Evolutionary conservation across 2,113 vertebrate species (phyloP).

Genomic region (Xiphias gladius): DNA sequence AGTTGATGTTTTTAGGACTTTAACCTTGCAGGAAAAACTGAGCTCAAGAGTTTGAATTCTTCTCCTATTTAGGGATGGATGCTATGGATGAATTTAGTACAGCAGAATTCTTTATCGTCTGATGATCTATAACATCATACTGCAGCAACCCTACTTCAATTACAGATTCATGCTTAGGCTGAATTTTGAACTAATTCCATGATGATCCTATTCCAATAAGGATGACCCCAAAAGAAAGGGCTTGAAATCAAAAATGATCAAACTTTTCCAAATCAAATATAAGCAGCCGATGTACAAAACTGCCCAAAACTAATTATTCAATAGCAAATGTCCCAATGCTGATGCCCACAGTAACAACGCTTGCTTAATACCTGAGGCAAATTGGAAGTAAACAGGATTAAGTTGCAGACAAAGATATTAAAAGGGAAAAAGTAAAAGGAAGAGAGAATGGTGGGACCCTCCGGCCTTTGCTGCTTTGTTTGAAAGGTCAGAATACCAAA

Average conservation of each 20-base stretch:
- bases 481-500: conserved; percentile 75
- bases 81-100: not conserved
- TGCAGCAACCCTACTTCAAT: not conserved
- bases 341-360: not conserved
- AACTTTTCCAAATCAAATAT: not conserved
- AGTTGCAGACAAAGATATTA: not conserved
- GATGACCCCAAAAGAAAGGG: not conserved
- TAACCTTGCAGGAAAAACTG: not conserved
- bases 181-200: not conserved
- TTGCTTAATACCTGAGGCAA: not conserved
- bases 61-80: not conserved
- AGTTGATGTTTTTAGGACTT: not conserved
- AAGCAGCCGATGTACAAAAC: not conserved
- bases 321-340: not conserved
- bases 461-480: conserved; percentile 48
- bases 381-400: not conserved
- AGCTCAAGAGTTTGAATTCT: not conserved
- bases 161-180: not conserved
- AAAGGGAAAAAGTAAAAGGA: not conserved
- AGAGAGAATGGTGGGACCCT: conserved; percentile 11
- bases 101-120: not conserved
- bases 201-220: not conserved
- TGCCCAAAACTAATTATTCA: not conserved
- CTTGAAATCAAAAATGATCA: not conserved
- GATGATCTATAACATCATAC: not conserved